Conservation (phyloP, 2,797 vertebrate species). For the Squalus acanthias region DNA sequence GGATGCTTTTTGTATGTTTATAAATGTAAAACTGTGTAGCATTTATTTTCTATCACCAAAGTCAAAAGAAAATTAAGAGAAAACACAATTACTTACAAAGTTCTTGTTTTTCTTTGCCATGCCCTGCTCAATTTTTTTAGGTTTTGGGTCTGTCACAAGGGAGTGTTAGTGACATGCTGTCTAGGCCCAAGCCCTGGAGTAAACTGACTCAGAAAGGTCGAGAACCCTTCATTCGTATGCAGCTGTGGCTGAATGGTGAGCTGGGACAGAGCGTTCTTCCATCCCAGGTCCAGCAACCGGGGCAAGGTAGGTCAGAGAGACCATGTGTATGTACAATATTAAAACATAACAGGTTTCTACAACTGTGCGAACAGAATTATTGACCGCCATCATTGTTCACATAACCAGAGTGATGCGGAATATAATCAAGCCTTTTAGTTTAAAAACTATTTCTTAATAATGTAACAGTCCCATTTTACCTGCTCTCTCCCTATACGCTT, state of each 20-base stretch:
- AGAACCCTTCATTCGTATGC: conserved; percentile 92
- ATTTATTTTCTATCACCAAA: neutral
- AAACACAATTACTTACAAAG: neutral
- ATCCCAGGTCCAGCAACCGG: conserved; percentile 70
- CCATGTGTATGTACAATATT: neutral
- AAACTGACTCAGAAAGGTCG: conserved; percentile 89
- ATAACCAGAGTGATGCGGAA: neutral
- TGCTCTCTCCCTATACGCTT: neutral
- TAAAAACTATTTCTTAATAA: neutral
- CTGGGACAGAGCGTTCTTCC: conserved; percentile 79
- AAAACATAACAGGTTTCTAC: no score
- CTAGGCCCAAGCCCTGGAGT: conserved; percentile 87
- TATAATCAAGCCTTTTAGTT: neutral
- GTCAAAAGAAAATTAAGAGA: neutral
- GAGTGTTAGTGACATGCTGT: conserved; percentile 84
- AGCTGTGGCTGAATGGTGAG: conserved; percentile 91
- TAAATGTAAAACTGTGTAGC: neutral
- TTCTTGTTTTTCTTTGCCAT: conserved; percentile 7
- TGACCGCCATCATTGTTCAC: neutral
- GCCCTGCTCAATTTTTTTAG: neutral
- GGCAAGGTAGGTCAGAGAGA: conserved; percentile 62
- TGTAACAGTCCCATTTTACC: neutral
- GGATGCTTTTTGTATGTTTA: neutral
- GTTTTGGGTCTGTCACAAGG: conserved; percentile 77
- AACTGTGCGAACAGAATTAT: neutral